Base-by-base conservation (phyloP, 2,113 vertebrate genomes). In the Corythoichthys haematopterus region DNA sequence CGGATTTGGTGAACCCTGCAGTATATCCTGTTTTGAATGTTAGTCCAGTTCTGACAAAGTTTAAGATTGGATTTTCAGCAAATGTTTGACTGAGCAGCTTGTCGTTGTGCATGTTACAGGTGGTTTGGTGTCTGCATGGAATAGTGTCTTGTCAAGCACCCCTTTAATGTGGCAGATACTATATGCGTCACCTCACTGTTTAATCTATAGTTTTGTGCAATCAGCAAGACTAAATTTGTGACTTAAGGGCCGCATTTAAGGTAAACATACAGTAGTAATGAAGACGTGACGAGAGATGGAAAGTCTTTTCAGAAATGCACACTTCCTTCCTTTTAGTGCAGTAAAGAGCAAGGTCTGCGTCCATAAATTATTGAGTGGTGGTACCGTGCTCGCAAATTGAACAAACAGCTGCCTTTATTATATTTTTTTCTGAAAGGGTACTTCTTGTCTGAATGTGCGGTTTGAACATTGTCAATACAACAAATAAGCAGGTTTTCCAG, bases 351-450 rank as follows among this genome's bases (percentile, higher is more conserved):
- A 15, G 7, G 16, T 40, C 15, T 2, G 37, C 10, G 58, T 3
- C 37, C 3, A 5, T 40, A 60, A 38, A 20, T 60, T 60, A 60
- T 43, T 38, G 58, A 40, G 37, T 2, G 15, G 16, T 40, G 58
- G 37, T 60, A 37, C 37, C 2, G 15, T 40, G 14, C 37, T 38
- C 37, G 38, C 16, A n/a, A 60, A 60, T n/a, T 60, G 57, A 60
- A 60, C 57, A 60, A 40, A 40, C 37, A 60, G 15, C 37, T 16
- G 37, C 4, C 16, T 60, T 46, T 59, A 65, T 66, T 61, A 67
- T 7, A 8, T 60, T 35, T 70, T 33, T 43, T 57, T 7, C 33
- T 6, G 33, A 8, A 36, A 36, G 33, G 12, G 12, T 12, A 35
- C 33, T 14, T 16, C 57, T n/a, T n/a, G 37, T 59, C 57, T 43